Conservation (phyloP, 2,797 vertebrate species). For the Paedocypris micromegethes region DNA sequence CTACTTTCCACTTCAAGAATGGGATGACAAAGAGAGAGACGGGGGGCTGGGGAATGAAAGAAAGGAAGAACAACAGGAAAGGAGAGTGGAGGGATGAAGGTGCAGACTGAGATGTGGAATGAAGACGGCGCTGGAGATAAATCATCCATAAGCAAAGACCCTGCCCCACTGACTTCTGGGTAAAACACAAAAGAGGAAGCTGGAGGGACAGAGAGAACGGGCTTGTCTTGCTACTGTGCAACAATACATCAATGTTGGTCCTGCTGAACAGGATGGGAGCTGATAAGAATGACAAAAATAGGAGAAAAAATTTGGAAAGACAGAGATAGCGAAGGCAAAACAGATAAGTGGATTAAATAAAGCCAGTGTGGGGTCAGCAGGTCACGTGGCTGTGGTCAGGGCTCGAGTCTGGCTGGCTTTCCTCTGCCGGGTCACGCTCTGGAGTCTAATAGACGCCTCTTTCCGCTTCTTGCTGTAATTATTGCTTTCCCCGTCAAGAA, state of each 20-base stretch:
- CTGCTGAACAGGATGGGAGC: slow-evolving; percentile 40
- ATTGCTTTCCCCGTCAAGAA: slow-evolving; percentile 17
- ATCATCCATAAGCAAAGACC: slow-evolving; percentile 57
- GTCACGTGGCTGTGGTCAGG: slow-evolving; percentile 26
- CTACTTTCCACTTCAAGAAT: not conserved
- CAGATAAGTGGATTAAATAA: slow-evolving; percentile 26
- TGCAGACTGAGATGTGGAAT: slow-evolving; percentile 68
- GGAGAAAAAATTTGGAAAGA: slow-evolving; percentile 25
- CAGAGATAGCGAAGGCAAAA: slow-evolving; percentile 42
- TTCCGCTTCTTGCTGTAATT: slow-evolving; percentile 12
- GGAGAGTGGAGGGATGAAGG: slow-evolving; percentile 59
- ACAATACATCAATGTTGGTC: slow-evolving; percentile 43
- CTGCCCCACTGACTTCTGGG: slow-evolving; percentile 25
- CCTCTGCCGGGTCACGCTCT: slow-evolving; percentile 23
- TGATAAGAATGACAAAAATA: slow-evolving; percentile 44
- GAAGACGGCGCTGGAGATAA: slow-evolving; percentile 72
- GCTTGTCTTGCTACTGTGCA: slow-evolving; percentile 27
- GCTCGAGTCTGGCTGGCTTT: slow-evolving; percentile 41
- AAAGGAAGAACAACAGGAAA: slow-evolving; percentile 78
- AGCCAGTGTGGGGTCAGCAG: slow-evolving; percentile 11
- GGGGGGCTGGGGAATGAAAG: slow-evolving; percentile 61
- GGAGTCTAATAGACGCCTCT: slow-evolving; percentile 31
- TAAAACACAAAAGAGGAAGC: slow-evolving; percentile 53
- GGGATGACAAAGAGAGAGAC: slow-evolving; percentile 18
- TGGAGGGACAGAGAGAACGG: slow-evolving; percentile 10